Conservation (phyloP, 2,113 vertebrate genomes). For the Astur gentilis region DNA sequence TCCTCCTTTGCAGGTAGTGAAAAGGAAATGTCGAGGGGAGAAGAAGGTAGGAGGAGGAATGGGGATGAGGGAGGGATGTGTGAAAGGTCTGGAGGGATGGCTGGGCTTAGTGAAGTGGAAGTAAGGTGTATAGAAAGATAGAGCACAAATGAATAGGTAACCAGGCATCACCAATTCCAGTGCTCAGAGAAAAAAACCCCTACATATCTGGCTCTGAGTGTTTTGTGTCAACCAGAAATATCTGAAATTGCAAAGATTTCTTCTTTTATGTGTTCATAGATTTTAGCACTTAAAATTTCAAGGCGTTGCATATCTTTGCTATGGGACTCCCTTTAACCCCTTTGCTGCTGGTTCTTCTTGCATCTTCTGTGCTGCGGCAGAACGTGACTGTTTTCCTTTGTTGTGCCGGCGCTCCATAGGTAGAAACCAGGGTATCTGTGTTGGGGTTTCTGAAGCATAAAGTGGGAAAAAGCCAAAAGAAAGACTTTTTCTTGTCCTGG, state of each 20-base stretch:
- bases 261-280: not conserved
- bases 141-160: not conserved
- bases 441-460: constrained; percentile 70
- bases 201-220: not conserved
- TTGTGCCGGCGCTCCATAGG: constrained; percentile 40
- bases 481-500: constrained; percentile 73
- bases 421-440: constrained; percentile 57
- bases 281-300: constrained; percentile 47
- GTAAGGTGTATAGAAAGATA: not conserved
- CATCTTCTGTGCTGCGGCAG: constrained; percentile 58
- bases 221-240: not conserved
- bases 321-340: constrained; percentile 59
- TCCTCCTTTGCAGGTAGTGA: not conserved
- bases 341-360: constrained; percentile 56
- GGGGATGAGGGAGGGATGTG: not conserved
- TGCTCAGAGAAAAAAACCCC: not conserved
- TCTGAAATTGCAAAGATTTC: not conserved
- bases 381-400: constrained; percentile 62
- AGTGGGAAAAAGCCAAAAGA: constrained; percentile 73
- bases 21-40: not conserved
- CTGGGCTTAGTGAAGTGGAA: not conserved
- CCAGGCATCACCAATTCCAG: not conserved
- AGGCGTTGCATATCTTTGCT: constrained; percentile 66
- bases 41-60: not conserved
- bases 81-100: not conserved